Conservation (phyloP, 1,140 invertebrate species). For the Sitophilus oryzae region DNA sequence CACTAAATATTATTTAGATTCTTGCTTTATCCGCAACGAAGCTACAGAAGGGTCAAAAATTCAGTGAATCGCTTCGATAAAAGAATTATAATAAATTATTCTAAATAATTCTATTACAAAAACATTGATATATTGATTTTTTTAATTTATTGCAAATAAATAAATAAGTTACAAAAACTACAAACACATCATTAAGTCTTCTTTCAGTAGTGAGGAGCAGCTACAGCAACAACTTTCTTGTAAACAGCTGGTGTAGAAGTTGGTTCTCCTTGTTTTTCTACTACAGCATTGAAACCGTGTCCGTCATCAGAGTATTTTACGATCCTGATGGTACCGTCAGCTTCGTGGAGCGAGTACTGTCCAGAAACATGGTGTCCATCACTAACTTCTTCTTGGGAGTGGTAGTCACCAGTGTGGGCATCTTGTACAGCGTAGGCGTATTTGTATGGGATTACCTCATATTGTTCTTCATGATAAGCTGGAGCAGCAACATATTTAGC, state of each 20-base stretch:
- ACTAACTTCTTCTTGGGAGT: conserved; percentile 31
- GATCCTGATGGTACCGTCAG: conserved; percentile 51
- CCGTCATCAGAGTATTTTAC: conserved; percentile 51
- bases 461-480: conserved; percentile 19
- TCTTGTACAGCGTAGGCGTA: conserved; percentile 38
- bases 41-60: no score
- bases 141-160: no score
- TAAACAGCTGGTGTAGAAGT: conserved; percentile 13
- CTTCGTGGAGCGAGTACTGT: conserved; percentile 45
- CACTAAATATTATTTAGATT: no score
- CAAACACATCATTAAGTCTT: no score
- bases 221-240: conserved; percentile 16
- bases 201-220: conserved; percentile 9
- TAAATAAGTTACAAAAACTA: neutral
- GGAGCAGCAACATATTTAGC: neutral
- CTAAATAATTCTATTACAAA: no score
- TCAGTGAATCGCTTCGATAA: no score
- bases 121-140: no score
- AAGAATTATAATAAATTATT: no score
- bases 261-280: conserved; percentile 29
- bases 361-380: conserved; percentile 29
- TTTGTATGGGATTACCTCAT: conserved; percentile 27
- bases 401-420: conserved; percentile 47
- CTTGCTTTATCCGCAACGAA: no score
- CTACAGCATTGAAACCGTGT: conserved; percentile 40